Percentiles rank a stretch among this genome's conserved stretches.
Conservation (phyloP, 2,797 vertebrate species). For the Halcyon leucocephala region DNA sequence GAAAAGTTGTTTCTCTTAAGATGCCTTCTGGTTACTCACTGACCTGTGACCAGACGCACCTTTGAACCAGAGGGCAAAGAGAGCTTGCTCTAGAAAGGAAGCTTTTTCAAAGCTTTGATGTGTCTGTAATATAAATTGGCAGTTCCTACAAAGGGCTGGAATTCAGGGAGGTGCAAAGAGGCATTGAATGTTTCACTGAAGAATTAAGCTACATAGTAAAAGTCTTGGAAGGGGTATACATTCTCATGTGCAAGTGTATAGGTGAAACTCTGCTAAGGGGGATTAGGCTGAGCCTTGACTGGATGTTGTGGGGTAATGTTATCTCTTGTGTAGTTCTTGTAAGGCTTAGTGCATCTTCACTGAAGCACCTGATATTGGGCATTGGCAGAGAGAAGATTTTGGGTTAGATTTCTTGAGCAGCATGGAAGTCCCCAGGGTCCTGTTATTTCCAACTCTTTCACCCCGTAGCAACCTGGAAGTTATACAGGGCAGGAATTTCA, state of each 20-base stretch:
- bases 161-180: background rate
- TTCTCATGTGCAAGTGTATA: background rate
- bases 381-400: background rate
- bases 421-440: background rate
- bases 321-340: background rate
- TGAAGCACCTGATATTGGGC: background rate
- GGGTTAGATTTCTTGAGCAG: background rate
- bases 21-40: background rate
- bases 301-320: background rate
- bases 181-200: background rate
- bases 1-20: background rate
- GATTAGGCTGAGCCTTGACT: background rate
- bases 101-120: background rate
- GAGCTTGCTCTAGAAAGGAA: background rate
- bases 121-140: background rate
- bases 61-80: background rate
- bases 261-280: background rate
- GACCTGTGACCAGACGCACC: background rate
- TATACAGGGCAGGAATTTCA: background rate
- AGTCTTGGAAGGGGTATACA: background rate
- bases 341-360: background rate
- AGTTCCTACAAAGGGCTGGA: background rate
- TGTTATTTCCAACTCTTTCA: conserved; percentile 33
- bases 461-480: background rate
- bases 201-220: background rate